Evolutionary conservation across 1,140 invertebrate species (phyloP).

Genomic region (Diuraphis noxia): DNA sequence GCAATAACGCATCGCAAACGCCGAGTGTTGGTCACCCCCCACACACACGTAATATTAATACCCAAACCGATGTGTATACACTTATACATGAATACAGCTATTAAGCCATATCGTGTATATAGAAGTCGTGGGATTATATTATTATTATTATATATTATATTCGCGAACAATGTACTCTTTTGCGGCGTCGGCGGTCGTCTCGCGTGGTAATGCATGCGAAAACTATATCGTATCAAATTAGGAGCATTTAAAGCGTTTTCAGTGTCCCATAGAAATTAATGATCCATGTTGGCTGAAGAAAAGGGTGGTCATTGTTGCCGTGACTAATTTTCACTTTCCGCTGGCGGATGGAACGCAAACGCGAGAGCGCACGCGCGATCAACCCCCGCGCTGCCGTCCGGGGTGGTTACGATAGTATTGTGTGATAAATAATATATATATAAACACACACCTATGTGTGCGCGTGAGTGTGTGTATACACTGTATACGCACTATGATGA

Average conservation of each 20-base stretch:
- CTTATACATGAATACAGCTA: not conserved
- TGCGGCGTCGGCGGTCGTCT: not conserved
- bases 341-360: not conserved
- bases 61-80: not conserved
- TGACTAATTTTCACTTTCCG: constrained; percentile 54
- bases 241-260: constrained; percentile 53
- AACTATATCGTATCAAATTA: constrained; percentile 52
- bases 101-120: not conserved
- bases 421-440: not conserved
- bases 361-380: not conserved
- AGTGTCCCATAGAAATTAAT: constrained; percentile 49
- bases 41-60: not conserved
- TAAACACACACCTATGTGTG: not conserved
- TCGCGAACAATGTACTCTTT: constrained; percentile 27
- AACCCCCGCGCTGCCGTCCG: not conserved
- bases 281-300: constrained; percentile 51
- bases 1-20: not conserved
- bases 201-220: constrained; percentile 25
- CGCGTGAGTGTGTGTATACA: not conserved
- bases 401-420: not conserved
- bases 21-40: not conserved
- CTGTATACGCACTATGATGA: not conserved
- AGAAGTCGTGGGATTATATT: constrained; percentile 30
- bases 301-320: constrained; percentile 51
- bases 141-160: constrained; percentile 31